These are phyloP conservation scores for Scaptomyza cyrtandrae DNA, from an alignment of 2,888 invertebrate genomes.

Conservation along the genomic window DNA sequence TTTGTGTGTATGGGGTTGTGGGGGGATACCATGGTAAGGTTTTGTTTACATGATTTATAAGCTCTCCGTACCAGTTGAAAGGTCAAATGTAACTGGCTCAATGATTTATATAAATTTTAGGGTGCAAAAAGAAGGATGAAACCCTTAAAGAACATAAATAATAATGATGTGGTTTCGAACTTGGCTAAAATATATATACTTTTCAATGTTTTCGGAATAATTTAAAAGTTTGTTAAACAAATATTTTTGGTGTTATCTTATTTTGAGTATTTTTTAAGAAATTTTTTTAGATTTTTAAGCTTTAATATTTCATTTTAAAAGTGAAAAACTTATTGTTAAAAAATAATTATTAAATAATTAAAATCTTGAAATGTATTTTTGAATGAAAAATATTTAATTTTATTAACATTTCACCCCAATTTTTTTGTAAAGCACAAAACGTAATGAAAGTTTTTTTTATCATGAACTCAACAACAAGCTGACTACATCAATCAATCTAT, in stretches of 20 bases:
- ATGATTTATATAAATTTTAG: constrained; percentile 33
- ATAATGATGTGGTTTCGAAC: constrained; percentile 4
- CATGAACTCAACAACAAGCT: not conserved
- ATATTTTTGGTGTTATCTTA: too few species aligned
- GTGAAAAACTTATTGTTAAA: too few species aligned
- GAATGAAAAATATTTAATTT: too few species aligned
- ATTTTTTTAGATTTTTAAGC: too few species aligned
- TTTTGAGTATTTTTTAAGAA: too few species aligned
- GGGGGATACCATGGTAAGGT: constrained; percentile 4
- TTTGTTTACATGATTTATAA: constrained; percentile 50
- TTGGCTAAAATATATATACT: not conserved
- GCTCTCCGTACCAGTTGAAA: not conserved
- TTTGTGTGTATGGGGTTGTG: not conserved
- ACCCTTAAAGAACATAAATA: constrained; percentile 12
- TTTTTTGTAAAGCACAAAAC: too few species aligned
- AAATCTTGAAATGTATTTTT: too few species aligned
- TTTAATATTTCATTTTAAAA: too few species aligned
- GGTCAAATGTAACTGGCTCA: not conserved
- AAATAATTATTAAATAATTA: too few species aligned
- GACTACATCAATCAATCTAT: not conserved
- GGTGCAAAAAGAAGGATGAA: constrained; percentile 3
- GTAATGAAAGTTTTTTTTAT: not conserved
- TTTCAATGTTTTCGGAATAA: not conserved
- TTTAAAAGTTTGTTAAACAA: not conserved
- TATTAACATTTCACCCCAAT: too few species aligned